Conservation (phyloP, 2,113 vertebrate genomes). For the Hyla sarda region DNA sequence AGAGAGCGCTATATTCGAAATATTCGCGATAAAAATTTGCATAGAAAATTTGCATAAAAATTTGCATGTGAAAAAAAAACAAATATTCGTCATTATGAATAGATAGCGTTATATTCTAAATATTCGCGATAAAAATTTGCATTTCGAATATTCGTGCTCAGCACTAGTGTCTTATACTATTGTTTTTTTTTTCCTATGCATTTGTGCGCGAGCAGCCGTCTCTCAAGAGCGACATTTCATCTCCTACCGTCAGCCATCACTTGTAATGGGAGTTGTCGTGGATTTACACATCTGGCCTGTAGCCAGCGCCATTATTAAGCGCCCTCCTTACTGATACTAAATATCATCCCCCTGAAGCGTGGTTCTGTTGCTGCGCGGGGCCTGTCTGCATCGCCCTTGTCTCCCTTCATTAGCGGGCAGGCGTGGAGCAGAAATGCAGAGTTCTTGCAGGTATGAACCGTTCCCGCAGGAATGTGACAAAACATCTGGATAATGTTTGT, state of each 20-base stretch:
- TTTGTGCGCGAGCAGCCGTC: neutral
- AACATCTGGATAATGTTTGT: constrained; percentile 69
- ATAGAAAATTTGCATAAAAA: too few relatives aligned
- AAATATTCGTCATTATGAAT: too few relatives aligned
- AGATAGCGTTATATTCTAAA: too few relatives aligned
- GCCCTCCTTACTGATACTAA: constrained; percentile 46
- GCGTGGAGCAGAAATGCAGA: constrained; percentile 38
- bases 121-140: too few relatives aligned
- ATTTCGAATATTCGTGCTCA: too few relatives aligned
- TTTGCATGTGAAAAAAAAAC: too few relatives aligned
- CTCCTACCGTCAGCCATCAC: neutral
- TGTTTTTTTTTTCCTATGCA: too few relatives aligned
- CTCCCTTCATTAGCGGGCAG: constrained; percentile 61
- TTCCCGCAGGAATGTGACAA: constrained; percentile 63
- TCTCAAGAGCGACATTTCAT: constrained; percentile 9
- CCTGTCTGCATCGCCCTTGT: constrained; percentile 49
- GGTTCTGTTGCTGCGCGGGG: constrained; percentile 19
- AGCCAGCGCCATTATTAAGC: constrained; percentile 46
- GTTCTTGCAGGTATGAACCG: constrained; percentile 55
- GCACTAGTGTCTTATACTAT: too few relatives aligned
- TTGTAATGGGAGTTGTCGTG: constrained; percentile 28
- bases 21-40: too few relatives aligned
- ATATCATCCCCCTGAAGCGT: constrained; percentile 54
- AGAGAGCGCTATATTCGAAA: too few relatives aligned
- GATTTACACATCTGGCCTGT: constrained; percentile 17